phyloP scores from a whole-genome alignment of 2,888 invertebrate genomes.

The Trachelus iudaicus region DNA sequence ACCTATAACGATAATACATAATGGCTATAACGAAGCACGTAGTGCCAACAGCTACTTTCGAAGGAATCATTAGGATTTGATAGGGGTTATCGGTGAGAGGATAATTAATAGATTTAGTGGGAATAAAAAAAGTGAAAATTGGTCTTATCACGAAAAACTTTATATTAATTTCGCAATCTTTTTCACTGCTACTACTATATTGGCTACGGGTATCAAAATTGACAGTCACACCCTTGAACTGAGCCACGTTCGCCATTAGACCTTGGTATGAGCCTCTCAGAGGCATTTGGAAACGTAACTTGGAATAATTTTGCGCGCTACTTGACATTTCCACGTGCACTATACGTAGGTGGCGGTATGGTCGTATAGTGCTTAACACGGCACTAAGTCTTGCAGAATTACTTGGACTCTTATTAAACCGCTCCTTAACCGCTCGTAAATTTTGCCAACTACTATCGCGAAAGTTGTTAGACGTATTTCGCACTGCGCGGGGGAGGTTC shows the following conservation, averaged over 20 bases:
- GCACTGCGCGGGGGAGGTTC: background rate
- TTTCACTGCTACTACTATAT: too few relatives aligned
- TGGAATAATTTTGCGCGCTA: background rate
- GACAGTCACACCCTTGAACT: background rate
- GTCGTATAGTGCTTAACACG: conserved; percentile 15
- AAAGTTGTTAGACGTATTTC: conserved; percentile 24
- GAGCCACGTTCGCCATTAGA: background rate
- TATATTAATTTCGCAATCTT: background rate
- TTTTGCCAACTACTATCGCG: conserved; percentile 30
- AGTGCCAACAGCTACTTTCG: background rate
- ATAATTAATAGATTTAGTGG: background rate
- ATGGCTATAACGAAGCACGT: background rate
- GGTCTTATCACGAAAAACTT: background rate
- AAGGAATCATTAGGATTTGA: background rate
- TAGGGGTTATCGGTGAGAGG: background rate
- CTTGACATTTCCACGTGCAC: background rate
- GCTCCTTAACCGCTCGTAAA: conserved; percentile 37
- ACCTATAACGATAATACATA: background rate
- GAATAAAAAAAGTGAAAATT: background rate
- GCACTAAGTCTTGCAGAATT: conserved; percentile 28
- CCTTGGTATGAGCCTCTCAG: background rate
- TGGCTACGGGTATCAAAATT: background rate
- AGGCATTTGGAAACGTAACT: background rate
- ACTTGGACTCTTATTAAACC: conserved; percentile 26
- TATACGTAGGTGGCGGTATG: background rate